phyloP scores from a whole-genome alignment of 2,888 invertebrate genomes.

The Belgica antarctica region DNA sequence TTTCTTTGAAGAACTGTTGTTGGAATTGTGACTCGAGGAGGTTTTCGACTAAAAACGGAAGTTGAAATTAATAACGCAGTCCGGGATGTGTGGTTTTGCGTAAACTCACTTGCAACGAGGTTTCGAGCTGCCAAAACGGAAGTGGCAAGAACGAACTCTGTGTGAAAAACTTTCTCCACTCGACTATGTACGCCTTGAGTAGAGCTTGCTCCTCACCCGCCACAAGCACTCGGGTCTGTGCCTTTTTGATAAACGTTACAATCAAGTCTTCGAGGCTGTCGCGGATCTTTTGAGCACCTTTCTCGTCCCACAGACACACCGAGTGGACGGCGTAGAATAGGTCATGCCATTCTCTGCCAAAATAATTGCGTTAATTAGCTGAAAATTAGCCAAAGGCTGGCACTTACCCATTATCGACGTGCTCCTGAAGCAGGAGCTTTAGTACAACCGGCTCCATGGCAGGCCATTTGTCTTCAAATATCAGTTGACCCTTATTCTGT shows the following conservation, averaged over 20 bases:
- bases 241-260: constrained; percentile 89
- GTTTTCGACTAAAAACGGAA: constrained; percentile 18
- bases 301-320: constrained; percentile 96
- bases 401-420: constrained; percentile 71
- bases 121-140: constrained; percentile 91
- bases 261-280: constrained; percentile 90
- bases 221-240: constrained; percentile 82
- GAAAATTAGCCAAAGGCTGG: not conserved
- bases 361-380: not conserved
- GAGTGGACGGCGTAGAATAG: constrained; percentile 93
- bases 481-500: constrained; percentile 67
- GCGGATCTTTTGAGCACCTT: constrained; percentile 83
- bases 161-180: constrained; percentile 98
- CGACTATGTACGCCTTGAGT: constrained; percentile 92
- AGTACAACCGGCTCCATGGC: constrained; percentile 90
- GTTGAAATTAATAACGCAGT: not conserved
- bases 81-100: too few species aligned
- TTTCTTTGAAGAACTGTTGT: constrained; percentile 54
- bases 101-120: constrained; percentile 64
- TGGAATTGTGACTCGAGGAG: constrained; percentile 22
- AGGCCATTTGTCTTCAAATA: constrained; percentile 97
- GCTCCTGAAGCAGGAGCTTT: constrained; percentile 89
- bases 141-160: constrained; percentile 96
- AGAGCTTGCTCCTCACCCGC: constrained; percentile 94
- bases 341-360: constrained; percentile 88